Evolutionary conservation across 2,113 vertebrate species (phyloP).

Genomic region (Falcunculus frontatus): DNA sequence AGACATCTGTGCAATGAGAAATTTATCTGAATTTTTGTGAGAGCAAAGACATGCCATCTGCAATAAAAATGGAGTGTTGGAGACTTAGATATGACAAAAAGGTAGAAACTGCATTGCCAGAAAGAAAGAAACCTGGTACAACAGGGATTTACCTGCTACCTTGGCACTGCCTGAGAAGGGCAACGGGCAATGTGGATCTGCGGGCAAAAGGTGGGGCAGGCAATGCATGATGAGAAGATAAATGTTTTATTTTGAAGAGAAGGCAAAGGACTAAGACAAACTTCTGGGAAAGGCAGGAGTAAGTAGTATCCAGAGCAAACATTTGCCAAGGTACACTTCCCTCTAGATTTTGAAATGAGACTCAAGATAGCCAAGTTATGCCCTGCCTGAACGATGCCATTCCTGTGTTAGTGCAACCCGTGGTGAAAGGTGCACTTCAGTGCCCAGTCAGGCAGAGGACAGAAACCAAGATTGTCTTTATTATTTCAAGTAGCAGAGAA

Average conservation of each 20-base stretch:
- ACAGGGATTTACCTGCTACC: not conserved
- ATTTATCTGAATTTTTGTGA: not conserved
- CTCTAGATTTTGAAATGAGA: not conserved
- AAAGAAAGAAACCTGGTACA: not conserved
- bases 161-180: not conserved
- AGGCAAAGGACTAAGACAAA: not conserved
- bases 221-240: not conserved
- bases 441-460: not conserved
- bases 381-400: accelerated
- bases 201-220: not conserved
- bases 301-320: not conserved
- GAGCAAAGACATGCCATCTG: not conserved
- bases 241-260: not conserved
- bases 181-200: not conserved
- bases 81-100: not conserved
- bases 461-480: not conserved
- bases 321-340: not conserved
- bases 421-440: accelerated
- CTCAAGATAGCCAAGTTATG: too few relatives aligned
- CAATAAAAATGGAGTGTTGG: not conserved
- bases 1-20: not conserved
- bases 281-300: not conserved
- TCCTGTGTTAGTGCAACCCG: not conserved
- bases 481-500: not conserved
- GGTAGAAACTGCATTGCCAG: not conserved